phyloP scores from a whole-genome alignment of 2,113 vertebrate genomes.

The Hippopotamus amphibius region DNA sequence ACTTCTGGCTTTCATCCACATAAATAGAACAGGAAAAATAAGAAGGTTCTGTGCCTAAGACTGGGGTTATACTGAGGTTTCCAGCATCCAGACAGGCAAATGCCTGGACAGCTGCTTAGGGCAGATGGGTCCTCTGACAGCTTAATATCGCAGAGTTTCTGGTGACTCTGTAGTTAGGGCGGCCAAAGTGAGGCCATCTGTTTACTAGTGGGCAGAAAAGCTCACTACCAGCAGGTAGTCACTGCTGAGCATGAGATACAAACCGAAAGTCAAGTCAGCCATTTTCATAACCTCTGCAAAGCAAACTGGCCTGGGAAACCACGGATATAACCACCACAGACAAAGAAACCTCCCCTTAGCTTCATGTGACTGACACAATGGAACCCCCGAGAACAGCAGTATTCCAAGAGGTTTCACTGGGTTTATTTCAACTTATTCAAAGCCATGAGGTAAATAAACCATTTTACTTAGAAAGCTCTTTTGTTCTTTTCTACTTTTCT shows the following conservation, averaged over 20 bases:
- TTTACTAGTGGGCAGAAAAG: slow-evolving; percentile 63
- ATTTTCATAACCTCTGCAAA: neutral
- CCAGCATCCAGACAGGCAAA: slow-evolving; percentile 60
- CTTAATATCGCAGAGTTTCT: slow-evolving; percentile 66
- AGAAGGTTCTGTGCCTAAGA: slow-evolving; percentile 43
- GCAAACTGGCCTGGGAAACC: neutral
- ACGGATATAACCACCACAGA: neutral
- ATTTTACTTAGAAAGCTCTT: neutral
- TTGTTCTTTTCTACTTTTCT: slow-evolving; percentile 13
- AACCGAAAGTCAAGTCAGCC: neutral
- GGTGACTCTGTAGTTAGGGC: slow-evolving; percentile 39
- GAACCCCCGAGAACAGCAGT: rapidly evolving
- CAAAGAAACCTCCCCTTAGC: neutral
- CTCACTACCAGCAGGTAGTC: slow-evolving; percentile 75
- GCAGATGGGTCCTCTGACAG: slow-evolving; percentile 84
- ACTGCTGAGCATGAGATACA: slow-evolving; percentile 26
- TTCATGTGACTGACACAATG: rapidly evolving
- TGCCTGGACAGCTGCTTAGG: slow-evolving; percentile 83
- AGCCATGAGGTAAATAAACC: neutral
- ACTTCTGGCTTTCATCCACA: slow-evolving; percentile 48
- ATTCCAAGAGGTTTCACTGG: neutral
- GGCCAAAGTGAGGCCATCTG: slow-evolving; percentile 77
- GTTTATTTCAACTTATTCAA: neutral
- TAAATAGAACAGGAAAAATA: slow-evolving; percentile 53
- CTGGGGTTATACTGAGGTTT: slow-evolving; percentile 61